Evolutionary conservation across 2,113 vertebrate genomes (phyloP).

Genomic region (Alectura lathami): DNA sequence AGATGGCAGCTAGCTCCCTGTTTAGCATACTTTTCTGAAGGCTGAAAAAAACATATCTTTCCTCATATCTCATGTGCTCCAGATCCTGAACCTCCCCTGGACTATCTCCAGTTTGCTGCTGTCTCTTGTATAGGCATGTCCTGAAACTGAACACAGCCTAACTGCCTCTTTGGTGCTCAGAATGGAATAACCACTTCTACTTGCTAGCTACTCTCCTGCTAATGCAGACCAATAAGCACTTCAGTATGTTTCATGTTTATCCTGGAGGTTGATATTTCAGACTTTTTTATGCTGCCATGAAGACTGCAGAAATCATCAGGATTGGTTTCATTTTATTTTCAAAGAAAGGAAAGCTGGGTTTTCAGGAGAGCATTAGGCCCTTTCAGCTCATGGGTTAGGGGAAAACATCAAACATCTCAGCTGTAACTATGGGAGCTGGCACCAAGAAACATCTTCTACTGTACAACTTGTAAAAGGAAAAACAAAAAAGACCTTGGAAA

Average conservation of each 20-base stretch:
- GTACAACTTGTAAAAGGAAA: neutral
- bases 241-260: neutral
- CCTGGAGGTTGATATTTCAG: neutral
- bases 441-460: neutral
- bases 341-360: neutral
- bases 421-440: neutral
- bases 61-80: neutral
- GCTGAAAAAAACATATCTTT: too few species aligned
- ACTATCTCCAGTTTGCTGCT: neutral
- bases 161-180: neutral
- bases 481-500: neutral
- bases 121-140: neutral
- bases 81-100: neutral
- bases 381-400: neutral
- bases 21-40: neutral
- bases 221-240: neutral
- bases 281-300: neutral
- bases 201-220: neutral
- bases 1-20: neutral
- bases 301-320: neutral
- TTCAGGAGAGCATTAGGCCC: neutral
- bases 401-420: neutral
- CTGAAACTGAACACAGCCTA: neutral
- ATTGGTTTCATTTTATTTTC: neutral
- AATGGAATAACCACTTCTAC: neutral